Percentiles rank a stretch among this genome's conserved stretches.
These are phyloP conservation scores for Anthopleura xanthogrammica DNA, from an alignment of 92 coral and sea anemone genomes.

Conservation along the genomic window DNA sequence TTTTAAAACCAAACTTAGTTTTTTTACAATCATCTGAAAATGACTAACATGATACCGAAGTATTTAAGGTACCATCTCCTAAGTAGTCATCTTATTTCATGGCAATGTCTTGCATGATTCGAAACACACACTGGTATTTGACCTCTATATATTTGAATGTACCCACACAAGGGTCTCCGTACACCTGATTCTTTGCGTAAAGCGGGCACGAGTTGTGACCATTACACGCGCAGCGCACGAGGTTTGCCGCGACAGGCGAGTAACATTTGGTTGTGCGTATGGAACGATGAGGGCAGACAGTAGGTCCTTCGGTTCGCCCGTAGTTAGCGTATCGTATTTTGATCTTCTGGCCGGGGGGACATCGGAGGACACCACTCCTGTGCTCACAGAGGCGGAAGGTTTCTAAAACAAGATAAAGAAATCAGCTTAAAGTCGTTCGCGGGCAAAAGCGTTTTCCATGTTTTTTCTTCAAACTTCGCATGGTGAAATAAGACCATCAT, in stretches of 20 bases:
- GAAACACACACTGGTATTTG: slow-evolving; percentile 15
- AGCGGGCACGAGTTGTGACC: slow-evolving; percentile 39
- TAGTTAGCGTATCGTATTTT: slow-evolving; percentile 46
- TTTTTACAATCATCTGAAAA: background rate
- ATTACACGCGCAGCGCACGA: slow-evolving; percentile 57
- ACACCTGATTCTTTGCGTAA: slow-evolving; percentile 47
- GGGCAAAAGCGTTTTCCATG: too few species aligned
- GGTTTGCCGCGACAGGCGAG: slow-evolving; percentile 24
- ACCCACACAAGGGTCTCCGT: slow-evolving; percentile 51
- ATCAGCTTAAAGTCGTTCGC: background rate
- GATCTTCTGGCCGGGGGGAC: slow-evolving; percentile 34
- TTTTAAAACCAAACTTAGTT: background rate
- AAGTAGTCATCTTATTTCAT: too few species aligned
- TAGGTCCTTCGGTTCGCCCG: slow-evolving; percentile 37
- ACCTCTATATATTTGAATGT: slow-evolving; percentile 55
- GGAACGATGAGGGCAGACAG: slow-evolving; percentile 34
- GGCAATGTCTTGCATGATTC: background rate
- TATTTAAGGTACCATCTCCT: background rate
- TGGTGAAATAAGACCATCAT: too few species aligned
- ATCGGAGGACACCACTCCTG: slow-evolving; percentile 24
- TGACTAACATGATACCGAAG: background rate
- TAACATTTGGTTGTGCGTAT: slow-evolving; percentile 45
- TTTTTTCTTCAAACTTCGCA: too few species aligned
- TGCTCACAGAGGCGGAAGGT: slow-evolving; percentile 35
- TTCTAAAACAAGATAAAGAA: background rate